phyloP scores from a whole-genome alignment of 2,113 vertebrate genomes.

The Ptychochromis oligacanthus region DNA sequence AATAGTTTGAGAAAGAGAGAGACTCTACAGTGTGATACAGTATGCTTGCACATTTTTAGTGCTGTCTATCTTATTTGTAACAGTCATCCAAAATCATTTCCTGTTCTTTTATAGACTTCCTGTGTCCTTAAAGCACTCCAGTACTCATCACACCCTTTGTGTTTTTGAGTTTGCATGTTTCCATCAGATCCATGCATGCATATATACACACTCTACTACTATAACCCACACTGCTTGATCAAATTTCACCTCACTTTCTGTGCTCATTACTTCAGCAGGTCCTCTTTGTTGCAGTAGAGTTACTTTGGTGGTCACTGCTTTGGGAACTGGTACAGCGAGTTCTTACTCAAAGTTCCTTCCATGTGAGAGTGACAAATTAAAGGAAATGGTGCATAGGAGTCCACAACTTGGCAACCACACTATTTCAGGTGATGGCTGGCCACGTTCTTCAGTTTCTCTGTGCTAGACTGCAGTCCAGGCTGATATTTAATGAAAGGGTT shows the following conservation, averaged over 20 bases:
- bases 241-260: slow-evolving; percentile 2
- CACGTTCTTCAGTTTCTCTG: neutral
- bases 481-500: neutral
- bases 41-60: slow-evolving; percentile 50
- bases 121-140: slow-evolving; percentile 52
- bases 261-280: neutral
- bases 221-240: neutral
- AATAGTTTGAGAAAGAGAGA: slow-evolving; percentile 6
- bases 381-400: slow-evolving; percentile 28
- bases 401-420: neutral
- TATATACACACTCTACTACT: neutral
- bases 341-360: slow-evolving; percentile 13
- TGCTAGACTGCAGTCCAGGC: neutral
- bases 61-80: slow-evolving; percentile 65
- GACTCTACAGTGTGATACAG: neutral
- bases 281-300: neutral
- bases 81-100: slow-evolving; percentile 73
- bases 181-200: neutral
- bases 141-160: slow-evolving; percentile 7
- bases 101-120: slow-evolving; percentile 70
- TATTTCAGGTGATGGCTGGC: slow-evolving; percentile 29
- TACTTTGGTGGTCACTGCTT: neutral
- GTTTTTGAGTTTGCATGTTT: slow-evolving; percentile 34
- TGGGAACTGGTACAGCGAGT: slow-evolving; percentile 25
- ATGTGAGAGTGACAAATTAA: slow-evolving; percentile 28